These are phyloP conservation scores for Xylota segnis DNA, from an alignment of 2,888 invertebrate species.

Conservation along the genomic window DNA sequence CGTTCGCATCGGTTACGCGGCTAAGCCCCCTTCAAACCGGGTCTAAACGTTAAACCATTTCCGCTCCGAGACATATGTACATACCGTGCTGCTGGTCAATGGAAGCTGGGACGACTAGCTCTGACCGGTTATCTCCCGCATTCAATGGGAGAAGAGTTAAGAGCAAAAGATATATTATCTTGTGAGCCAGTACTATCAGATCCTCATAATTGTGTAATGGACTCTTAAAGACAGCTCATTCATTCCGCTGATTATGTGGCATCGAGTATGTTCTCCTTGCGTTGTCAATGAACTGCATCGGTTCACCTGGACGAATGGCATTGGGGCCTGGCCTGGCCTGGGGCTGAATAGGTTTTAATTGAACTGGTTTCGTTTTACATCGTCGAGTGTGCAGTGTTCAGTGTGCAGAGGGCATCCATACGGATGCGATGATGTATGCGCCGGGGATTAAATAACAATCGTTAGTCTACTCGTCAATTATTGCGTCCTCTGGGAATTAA, in stretches of 20 bases:
- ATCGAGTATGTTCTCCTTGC: background rate
- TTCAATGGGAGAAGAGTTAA: constrained; percentile 17
- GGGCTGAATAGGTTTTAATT: constrained; percentile 1
- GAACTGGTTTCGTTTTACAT: constrained; percentile 6
- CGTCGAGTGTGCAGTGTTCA: background rate
- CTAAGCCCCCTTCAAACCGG: background rate
- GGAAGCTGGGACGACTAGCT: background rate
- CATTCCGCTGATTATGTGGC: constrained; percentile 43
- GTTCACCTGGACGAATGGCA: constrained; percentile 23
- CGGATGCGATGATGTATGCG: background rate
- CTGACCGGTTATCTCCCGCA: constrained; percentile 8
- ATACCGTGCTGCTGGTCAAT: constrained; percentile 11
- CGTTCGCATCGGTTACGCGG: constrained; percentile 25
- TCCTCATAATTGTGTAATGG: constrained; percentile 60
- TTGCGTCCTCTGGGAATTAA: too few relatives aligned
- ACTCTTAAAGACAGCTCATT: constrained; percentile 54
- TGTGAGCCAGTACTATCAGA: constrained; percentile 41
- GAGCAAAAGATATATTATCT: constrained; percentile 47
- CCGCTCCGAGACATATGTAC: constrained; percentile 35
- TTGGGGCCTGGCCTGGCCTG: background rate
- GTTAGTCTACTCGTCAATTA: background rate
- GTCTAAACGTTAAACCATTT: constrained; percentile 24
- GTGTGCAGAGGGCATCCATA: background rate
- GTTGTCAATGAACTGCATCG: constrained; percentile 47
- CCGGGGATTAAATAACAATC: background rate